Evolutionary conservation across 1,140 invertebrate genomes (phyloP).

Genomic region (Helicoverpa armigera): DNA sequence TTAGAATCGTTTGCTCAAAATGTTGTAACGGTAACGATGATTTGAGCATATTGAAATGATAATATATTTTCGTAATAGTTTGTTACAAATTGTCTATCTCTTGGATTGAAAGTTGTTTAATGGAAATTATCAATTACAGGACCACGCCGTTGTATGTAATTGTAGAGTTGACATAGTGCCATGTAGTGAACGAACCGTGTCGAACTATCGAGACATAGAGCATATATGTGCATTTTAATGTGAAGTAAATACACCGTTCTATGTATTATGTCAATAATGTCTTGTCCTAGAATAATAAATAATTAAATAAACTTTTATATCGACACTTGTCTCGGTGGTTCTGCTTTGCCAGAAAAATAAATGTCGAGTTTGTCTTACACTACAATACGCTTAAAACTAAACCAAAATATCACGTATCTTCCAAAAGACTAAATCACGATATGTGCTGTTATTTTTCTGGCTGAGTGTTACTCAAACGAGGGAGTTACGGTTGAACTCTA

Average conservation of each 20-base stretch:
- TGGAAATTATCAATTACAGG: constrained; percentile 71
- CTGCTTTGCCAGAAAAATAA: constrained; percentile 21
- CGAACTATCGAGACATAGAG: neutral
- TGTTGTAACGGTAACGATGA: constrained; percentile 33
- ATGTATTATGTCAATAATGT: neutral
- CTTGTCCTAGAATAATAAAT: neutral
- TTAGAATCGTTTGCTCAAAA: constrained; percentile 70
- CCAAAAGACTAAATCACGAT: constrained; percentile 6
- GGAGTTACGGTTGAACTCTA: neutral
- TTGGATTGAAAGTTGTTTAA: constrained; percentile 57
- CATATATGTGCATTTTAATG: neutral
- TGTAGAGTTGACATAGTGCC: constrained; percentile 42
- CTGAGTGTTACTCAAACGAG: neutral
- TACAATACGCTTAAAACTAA: constrained; percentile 15
- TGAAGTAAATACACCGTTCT: neutral
- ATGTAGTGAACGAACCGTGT: constrained; percentile 21
- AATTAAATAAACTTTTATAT: neutral
- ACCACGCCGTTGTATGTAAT: constrained; percentile 58
- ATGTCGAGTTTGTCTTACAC: neutral
- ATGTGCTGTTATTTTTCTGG: neutral
- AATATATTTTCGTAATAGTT: constrained; percentile 76
- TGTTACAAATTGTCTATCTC: constrained; percentile 67
- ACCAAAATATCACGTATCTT: constrained; percentile 17
- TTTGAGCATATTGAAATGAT: constrained; percentile 58
- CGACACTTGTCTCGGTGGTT: constrained; percentile 45